These are phyloP conservation scores for Ahaetulla prasina DNA, from an alignment of 2,113 vertebrate genomes.

Conservation along the genomic window DNA sequence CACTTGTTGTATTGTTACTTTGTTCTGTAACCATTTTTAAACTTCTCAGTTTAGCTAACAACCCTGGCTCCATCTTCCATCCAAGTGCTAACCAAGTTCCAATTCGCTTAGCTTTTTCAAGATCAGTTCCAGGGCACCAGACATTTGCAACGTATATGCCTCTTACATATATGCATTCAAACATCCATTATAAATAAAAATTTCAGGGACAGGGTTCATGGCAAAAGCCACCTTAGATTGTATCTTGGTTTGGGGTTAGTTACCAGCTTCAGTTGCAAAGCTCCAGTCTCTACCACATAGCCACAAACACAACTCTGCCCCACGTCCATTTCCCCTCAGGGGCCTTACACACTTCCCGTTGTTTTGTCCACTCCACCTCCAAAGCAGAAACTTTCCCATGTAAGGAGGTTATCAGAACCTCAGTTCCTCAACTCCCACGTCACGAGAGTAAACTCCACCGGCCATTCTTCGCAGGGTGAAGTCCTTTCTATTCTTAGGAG, in stretches of 20 bases:
- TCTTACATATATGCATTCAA: not conserved
- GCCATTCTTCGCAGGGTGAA: conserved; percentile 10
- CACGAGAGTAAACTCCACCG: conserved; percentile 38
- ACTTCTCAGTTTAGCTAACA: not conserved
- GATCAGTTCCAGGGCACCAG: not conserved
- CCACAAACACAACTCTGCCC: not conserved
- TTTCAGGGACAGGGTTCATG: not conserved
- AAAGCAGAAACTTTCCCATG: conserved; percentile 41
- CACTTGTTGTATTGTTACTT: not conserved
- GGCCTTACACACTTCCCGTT: not conserved
- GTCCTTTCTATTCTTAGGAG: not conserved
- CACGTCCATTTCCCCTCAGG: conserved; percentile 30
- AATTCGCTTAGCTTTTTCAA: not conserved
- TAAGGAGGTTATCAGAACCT: conserved; percentile 24
- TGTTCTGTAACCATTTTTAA: not conserved
- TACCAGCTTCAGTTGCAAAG: not conserved
- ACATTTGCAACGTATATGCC: not conserved
- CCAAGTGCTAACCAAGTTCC: not conserved
- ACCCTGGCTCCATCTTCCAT: not conserved
- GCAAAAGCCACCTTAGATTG: not conserved
- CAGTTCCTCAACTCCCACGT: conserved; percentile 45
- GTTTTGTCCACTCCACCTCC: conserved; percentile 3
- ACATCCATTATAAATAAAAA: not conserved
- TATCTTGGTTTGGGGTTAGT: not conserved
- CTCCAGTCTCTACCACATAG: accelerated